Evolutionary conservation across 2,888 invertebrate genomes (phyloP), one percentile per base, ranked within the genome.

Genomic region (Chamaedrilus cognettii): DNA sequence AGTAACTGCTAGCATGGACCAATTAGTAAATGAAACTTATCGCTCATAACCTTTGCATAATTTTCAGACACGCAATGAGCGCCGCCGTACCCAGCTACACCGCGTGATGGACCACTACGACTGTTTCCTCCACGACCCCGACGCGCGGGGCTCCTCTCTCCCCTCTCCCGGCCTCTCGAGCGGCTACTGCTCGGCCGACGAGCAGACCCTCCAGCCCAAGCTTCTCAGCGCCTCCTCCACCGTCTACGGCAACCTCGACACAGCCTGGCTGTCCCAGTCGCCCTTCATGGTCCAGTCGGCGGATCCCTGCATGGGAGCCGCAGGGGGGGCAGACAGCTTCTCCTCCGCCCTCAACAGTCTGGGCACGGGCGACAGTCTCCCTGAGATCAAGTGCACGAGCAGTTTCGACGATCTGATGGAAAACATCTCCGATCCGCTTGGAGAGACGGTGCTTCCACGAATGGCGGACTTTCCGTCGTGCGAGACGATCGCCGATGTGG

Each of bases 321-420:
- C 31, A 15, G 26, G 33, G n/a, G 51, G 30, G 2, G 51, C 28
- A 31, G 32, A 23, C 31, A 23, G 26, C 28, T 7, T 15, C 5
- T 11, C 15, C 7, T 7, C 7, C 26, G 5, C 15, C 19, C 7
- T 26, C 55, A 15, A 34, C 2, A 32, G 51, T 11, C 11, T 19
- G 1, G n/a, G 31, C 19, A 23, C n/a, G 19, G 11, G 28, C 2
- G 62, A 62, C 7, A 31, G 51, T 26, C 15, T 49, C n/a, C 11
- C 32, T 19, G 62, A 62, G n/a, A 23, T 62, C 30, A 51, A 32
- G 32, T 28, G 23, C 28, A 49, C 30, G 30, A 31, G 23, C 19
- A 62, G 34, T 30, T 62, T 62, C 32, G 62, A 62, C 51, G 42
- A 62, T 30, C 49, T 62, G 31, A 62, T 62, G 62, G 62, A 62